Conservation (phyloP, 2,888 invertebrate species). For the Conops quadrifasciatus region DNA sequence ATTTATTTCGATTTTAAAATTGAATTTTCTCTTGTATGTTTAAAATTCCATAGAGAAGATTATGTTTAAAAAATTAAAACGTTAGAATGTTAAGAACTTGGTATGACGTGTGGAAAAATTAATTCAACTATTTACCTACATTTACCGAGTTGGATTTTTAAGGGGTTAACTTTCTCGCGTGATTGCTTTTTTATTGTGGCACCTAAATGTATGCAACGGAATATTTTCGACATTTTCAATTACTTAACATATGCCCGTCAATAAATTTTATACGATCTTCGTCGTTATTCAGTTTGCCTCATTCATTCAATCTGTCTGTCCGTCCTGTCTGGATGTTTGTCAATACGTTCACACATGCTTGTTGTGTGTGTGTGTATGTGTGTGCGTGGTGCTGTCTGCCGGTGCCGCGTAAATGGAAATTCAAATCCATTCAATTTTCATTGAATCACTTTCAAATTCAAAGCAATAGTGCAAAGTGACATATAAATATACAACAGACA, state of each 20-base stretch:
- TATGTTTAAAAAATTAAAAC: no score
- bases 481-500: not conserved
- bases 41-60: no score
- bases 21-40: no score
- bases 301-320: no score
- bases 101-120: no score
- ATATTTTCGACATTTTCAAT: slow-evolving; percentile 37
- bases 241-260: slow-evolving; percentile 33
- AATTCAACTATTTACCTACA: not conserved
- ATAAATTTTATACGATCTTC: no score
- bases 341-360: not conserved
- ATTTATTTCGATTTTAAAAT: no score
- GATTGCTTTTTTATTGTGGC: no score
- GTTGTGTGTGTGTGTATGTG: slow-evolving; percentile 7
- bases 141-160: no score
- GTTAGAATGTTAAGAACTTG: no score
- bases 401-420: slow-evolving; percentile 8
- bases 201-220: not conserved
- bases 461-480: not conserved
- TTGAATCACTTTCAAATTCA: slow-evolving; percentile 12
- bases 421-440: slow-evolving; percentile 27
- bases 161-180: no score
- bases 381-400: slow-evolving; percentile 1
- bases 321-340: not conserved
- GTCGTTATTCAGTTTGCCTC: no score